Evolutionary conservation across 53 echinoderm and acorn worm species (phyloP).

Genomic region (Glandiceps talaboti): DNA sequence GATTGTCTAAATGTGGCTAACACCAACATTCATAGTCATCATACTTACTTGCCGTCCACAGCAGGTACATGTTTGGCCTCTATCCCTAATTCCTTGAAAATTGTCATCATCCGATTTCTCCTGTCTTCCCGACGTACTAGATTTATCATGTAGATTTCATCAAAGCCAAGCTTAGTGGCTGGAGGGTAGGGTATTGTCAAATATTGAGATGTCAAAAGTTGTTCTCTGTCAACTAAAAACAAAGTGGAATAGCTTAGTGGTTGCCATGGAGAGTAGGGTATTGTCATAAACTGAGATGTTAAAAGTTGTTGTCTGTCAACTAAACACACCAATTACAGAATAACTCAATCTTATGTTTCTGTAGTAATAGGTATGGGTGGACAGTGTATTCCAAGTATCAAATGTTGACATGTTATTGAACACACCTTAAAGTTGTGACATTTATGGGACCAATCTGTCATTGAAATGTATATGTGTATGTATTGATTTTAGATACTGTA

Average conservation of each 20-base stretch:
- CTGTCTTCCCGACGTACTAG: conserved; percentile 53
- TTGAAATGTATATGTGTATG: no score
- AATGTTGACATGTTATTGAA: no score
- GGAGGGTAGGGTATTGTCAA: conserved; percentile 26
- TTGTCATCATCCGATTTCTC: conserved; percentile 47
- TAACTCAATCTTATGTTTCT: no score
- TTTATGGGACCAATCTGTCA: no score
- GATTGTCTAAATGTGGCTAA: no score
- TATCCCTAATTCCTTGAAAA: conserved; percentile 49
- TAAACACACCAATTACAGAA: no score
- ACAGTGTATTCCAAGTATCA: no score
- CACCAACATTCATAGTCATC: no score
- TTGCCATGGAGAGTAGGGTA: not conserved
- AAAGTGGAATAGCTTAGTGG: conserved; percentile 1
- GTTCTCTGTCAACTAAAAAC: conserved; percentile 34
- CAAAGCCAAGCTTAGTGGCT: conserved; percentile 71
- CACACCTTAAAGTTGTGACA: no score
- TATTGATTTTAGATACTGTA: no score
- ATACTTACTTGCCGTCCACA: conserved; percentile 90
- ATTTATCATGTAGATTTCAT: conserved; percentile 94
- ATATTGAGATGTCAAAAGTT: conserved; percentile 33
- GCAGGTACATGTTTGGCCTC: conserved; percentile 49
- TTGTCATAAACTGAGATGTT: not conserved
- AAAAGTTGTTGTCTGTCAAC: no score
- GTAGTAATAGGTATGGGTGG: no score